Percentiles rank a stretch among this genome's conserved stretches.
Evolutionary conservation across 1,140 invertebrate genomes (phyloP).

Genomic region (Cyclina sinensis): DNA sequence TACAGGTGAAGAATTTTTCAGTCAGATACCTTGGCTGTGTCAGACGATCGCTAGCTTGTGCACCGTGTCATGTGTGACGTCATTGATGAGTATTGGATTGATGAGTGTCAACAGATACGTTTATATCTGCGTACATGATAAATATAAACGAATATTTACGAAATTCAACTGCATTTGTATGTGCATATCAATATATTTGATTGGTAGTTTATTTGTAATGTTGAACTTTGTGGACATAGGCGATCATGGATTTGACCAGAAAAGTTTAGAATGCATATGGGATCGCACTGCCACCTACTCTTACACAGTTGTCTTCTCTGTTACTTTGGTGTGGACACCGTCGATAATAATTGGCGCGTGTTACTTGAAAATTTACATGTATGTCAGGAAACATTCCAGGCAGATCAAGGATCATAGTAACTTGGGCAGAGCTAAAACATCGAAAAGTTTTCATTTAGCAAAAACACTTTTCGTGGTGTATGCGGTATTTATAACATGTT

Average conservation of each 20-base stretch:
- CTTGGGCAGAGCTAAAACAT: background rate
- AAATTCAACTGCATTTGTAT: slow-evolving; percentile 70
- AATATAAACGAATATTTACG: slow-evolving; percentile 79
- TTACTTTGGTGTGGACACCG: slow-evolving; percentile 77
- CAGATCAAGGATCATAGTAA: slow-evolving; percentile 9
- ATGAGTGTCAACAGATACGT: slow-evolving; percentile 81
- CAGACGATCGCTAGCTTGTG: slow-evolving; percentile 76
- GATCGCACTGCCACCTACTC: slow-evolving; percentile 77
- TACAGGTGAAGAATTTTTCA: no score
- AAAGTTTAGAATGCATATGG: no score
- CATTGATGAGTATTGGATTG: slow-evolving; percentile 79
- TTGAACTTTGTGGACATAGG: slow-evolving; percentile 77
- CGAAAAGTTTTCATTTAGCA: slow-evolving; percentile 52
- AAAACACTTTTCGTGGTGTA: slow-evolving; percentile 77
- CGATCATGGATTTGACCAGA: slow-evolving; percentile 77
- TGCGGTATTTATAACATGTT: no score
- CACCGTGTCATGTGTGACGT: slow-evolving; percentile 77
- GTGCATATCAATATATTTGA: slow-evolving; percentile 48
- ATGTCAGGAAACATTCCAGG: slow-evolving; percentile 65
- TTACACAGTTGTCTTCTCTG: slow-evolving; percentile 79
- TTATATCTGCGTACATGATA: slow-evolving; percentile 78
- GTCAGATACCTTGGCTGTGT: slow-evolving; percentile 79
- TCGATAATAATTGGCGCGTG: slow-evolving; percentile 72
- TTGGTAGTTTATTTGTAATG: background rate
- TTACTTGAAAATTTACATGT: no score